Conservation (phyloP, 1,140 invertebrate genomes). For the Helicoverpa zea region DNA sequence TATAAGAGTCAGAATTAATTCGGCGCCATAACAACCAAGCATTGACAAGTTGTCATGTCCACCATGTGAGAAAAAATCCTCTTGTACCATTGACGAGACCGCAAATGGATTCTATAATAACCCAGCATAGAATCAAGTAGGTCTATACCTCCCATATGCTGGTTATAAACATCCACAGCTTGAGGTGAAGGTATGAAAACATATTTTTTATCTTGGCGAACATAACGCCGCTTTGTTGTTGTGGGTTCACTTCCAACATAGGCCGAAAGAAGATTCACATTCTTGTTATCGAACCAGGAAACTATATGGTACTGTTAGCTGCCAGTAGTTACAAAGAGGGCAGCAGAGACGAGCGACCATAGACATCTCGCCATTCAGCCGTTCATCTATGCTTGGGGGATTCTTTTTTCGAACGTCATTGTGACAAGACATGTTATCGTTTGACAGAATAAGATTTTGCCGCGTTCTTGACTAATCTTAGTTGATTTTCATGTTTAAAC, state of each 20-base stretch:
- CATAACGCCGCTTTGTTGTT: constrained; percentile 57
- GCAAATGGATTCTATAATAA: constrained; percentile 52
- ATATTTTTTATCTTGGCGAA: constrained; percentile 47
- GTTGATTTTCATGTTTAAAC: too few relatives aligned
- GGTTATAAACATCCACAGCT: constrained; percentile 63
- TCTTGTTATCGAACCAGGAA: constrained; percentile 49
- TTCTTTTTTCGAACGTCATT: too few relatives aligned
- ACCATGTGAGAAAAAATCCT: constrained; percentile 53
- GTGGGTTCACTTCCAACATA: constrained; percentile 70
- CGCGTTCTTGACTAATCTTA: too few relatives aligned
- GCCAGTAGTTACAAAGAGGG: too few relatives aligned
- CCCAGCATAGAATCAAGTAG: constrained; percentile 60
- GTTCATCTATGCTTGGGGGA: too few relatives aligned
- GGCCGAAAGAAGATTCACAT: constrained; percentile 66
- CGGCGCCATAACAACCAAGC: constrained; percentile 37
- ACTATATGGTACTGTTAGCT: too few relatives aligned
- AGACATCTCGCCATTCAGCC: too few relatives aligned
- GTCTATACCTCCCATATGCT: constrained; percentile 72
- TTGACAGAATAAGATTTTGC: too few relatives aligned
- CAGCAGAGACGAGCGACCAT: too few relatives aligned
- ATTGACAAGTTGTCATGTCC: constrained; percentile 24
- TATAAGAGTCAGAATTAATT: too few relatives aligned
- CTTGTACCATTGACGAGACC: constrained; percentile 55
- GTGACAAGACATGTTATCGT: too few relatives aligned
- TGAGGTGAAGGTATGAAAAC: constrained; percentile 49